Evolutionary conservation across 37 sponge, comb jelly and placozoan genomes (phyloP).

Genomic region (Chondrosia reniformis): DNA sequence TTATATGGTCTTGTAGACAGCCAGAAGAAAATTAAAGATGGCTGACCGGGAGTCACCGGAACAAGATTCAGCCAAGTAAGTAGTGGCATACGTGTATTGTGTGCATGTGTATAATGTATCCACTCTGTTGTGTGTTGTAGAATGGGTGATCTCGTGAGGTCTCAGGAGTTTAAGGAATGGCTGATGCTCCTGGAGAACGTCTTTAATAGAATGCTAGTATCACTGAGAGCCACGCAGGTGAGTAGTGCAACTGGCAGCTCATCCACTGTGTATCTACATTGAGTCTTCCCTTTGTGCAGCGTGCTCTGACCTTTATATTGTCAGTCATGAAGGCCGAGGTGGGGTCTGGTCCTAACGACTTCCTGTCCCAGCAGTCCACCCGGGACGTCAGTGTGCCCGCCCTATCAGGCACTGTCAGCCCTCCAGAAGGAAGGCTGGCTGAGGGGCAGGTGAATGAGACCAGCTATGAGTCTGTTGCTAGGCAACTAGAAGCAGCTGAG

Average conservation of each 20-base stretch:
- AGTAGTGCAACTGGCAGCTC: too few relatives aligned
- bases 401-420: not conserved
- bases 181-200: constrained; percentile 43
- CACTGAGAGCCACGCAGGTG: constrained; percentile 57
- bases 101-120: not conserved
- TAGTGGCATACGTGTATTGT: not conserved
- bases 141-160: constrained; percentile 62
- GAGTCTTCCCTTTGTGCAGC: constrained; percentile 5
- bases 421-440: not conserved
- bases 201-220: constrained; percentile 39
- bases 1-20: not conserved
- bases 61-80: constrained; percentile 2
- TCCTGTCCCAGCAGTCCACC: not conserved
- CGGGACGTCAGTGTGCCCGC: not conserved
- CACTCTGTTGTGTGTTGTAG: not conserved
- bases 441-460: not conserved
- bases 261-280: too few relatives aligned
- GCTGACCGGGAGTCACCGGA: not conserved
- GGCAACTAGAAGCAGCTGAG: constrained; percentile 54
- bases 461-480: constrained; percentile 23
- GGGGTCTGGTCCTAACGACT: not conserved
- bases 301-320: constrained; percentile 23
- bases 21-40: constrained; percentile 1
- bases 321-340: not conserved
- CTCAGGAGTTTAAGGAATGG: constrained; percentile 63